Base-by-base conservation (phyloP, 2,797 vertebrate species). In the Rhodeus uyekii region DNA sequence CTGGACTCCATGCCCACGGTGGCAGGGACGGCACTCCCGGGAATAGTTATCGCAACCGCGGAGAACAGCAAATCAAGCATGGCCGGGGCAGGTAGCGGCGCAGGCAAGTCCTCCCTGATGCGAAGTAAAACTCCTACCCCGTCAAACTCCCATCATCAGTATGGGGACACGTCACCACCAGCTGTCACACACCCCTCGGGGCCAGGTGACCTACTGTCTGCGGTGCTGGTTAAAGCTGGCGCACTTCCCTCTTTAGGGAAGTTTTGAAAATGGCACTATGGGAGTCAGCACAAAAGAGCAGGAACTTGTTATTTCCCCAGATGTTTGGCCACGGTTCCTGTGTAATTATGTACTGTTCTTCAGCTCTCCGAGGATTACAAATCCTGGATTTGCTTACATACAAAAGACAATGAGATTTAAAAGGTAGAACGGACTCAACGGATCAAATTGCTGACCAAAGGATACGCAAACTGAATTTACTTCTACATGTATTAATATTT, bases 41-140 rank as follows among this genome's bases (percentile, higher is more conserved):
- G 91, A 83, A 93, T 92, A 0, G 79, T 87, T 65, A 89, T 92
- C 48, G 93, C 92, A 46, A 94, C 95, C 0, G 91, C 76, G 0
- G 94, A 95, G 84, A 94, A 95, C 87, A 95, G 94, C 85, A 93
- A 92, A 87, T 92, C 92, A 72, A 95, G 93, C 79, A 38, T 92
- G 3, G 92, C 85, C 9, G 91, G 79, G 42, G 78, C 22, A 3
- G 89, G 75, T 48, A 86, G 88, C 1, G 92, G 75, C 7, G 71
- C 68, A 4, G 84, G 86, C n/a, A 92, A 87, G 65, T 81, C 89
- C 44, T 85, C 87, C 0, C 29, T 90, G 42, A 89, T 86, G 10
- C 90, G 84, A 77, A 91, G 87, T 24, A 94, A 91, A 71, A 80
- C 80, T 65, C 46, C 91, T 22, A 81, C 87, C 1, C 83, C 92